Evolutionary conservation across 2,113 vertebrate genomes (phyloP), one percentile per base, ranked within the genome.

Genomic region (Rhabdomys dilectus): DNA sequence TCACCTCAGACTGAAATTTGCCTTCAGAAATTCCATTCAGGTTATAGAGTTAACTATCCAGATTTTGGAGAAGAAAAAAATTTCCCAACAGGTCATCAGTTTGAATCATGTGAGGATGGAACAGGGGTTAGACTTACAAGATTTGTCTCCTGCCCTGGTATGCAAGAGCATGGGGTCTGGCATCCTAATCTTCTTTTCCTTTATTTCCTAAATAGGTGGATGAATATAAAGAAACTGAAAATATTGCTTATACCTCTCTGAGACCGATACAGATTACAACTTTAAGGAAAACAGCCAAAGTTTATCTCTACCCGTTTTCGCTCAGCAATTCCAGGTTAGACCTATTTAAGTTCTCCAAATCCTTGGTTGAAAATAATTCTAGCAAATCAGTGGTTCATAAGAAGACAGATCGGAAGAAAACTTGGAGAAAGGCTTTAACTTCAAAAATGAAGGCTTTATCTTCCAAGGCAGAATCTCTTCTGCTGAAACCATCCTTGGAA

Each of bases 221-320:
- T 94, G 97, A 96, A 84, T 96, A 64, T 97, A 94, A 97, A 92
- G 95, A 94, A 96, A 95, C 95, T 64, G 90, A 95, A 75, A 88
- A 93, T 73, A 19, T 78, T 53, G 3, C 36, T 64, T 42, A 17
- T 19, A 2, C 34, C 9, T 94, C 93, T 91, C 29, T 93, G 90
- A 97, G 58, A 78, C 96, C 95, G 13, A 15, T 89, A 48, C 86
- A 97, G 31, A 84, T 86, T 45, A 53, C 87, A 80, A 22, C 96
- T 96, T 96, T 94, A 94, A 95, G 81, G 76, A 96, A 97, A 94
- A 75, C 48, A 84, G 45, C 84, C 88, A 94, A 76, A 91, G 88
- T 97, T 80, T 97, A n/a, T 89, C 97, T 98, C 42, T 42, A 89
- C 3, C 97, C 96, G 21, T 96, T 97, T 93, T 96, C 96, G 17